Percentiles rank a stretch among this genome's conserved stretches.
These are phyloP conservation scores for Spea hammondii DNA, from an alignment of 2,797 vertebrate genomes.

Conservation along the genomic window DNA sequence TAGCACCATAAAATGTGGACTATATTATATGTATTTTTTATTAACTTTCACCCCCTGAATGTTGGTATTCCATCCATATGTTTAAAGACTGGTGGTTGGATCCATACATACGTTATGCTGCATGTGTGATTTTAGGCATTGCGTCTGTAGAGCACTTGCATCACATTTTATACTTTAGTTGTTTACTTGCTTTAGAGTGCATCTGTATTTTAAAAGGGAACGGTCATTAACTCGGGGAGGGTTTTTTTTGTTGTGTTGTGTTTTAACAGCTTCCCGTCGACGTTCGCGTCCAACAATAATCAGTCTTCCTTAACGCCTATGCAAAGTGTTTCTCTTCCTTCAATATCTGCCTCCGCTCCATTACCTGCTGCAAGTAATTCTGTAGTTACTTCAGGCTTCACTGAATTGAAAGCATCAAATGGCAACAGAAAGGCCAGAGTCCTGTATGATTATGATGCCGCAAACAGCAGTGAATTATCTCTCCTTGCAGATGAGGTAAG, in stretches of 20 bases:
- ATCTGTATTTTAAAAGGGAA: too few relatives aligned
- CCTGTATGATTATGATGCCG: slow-evolving; percentile 96
- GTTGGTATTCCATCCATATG: too few relatives aligned
- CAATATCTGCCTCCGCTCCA: slow-evolving; percentile 75
- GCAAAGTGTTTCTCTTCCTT: slow-evolving; percentile 76
- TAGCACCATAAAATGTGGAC: too few relatives aligned
- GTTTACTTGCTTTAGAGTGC: too few relatives aligned
- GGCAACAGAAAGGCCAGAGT: slow-evolving; percentile 92
- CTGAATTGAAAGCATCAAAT: slow-evolving; percentile 79
- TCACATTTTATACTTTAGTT: too few relatives aligned
- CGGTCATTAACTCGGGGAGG: too few relatives aligned
- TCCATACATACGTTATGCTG: too few relatives aligned
- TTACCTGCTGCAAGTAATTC: slow-evolving; percentile 75
- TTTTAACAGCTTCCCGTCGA: slow-evolving; percentile 84
- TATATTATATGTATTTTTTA: too few relatives aligned
- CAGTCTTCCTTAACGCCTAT: slow-evolving; percentile 74
- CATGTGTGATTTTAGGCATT: too few relatives aligned
- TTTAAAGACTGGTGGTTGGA: too few relatives aligned
- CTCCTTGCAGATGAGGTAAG: slow-evolving; percentile 96
- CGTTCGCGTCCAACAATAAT: slow-evolving; percentile 91
- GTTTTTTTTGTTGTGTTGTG: slow-evolving; percentile 2
- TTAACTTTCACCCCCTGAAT: too few relatives aligned
- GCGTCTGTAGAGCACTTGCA: too few relatives aligned
- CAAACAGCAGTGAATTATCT: slow-evolving; percentile 94
- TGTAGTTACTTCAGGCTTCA: slow-evolving; percentile 74